phyloP scores from a whole-genome alignment of 2,797 vertebrate genomes.

The Falco cherrug region DNA sequence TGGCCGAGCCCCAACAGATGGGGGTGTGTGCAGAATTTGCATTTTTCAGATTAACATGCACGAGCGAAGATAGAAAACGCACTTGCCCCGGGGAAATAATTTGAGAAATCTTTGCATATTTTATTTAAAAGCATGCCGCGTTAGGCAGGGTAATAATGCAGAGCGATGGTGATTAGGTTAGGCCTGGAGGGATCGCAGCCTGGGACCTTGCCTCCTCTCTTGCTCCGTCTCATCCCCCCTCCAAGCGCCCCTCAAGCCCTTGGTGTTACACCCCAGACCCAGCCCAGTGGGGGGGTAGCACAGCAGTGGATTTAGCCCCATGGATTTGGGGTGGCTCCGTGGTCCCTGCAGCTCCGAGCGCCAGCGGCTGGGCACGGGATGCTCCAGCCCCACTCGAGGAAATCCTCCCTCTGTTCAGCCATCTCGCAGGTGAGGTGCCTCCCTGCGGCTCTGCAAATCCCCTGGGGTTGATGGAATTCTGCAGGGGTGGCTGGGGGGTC shows the following conservation, averaged over 20 bases:
- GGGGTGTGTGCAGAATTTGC: constrained; percentile 74
- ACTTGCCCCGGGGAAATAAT: constrained; percentile 79
- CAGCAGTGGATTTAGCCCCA: rapidly evolving
- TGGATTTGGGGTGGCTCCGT: neutral
- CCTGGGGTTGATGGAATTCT: neutral
- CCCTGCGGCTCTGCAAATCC: neutral
- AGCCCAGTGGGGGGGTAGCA: rapidly evolving
- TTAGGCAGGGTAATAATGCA: constrained; percentile 82
- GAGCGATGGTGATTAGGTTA: constrained; percentile 77
- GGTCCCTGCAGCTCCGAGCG: rapidly evolving
- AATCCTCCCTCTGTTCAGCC: neutral
- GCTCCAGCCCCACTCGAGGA: neutral
- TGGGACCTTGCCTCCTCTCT: constrained; percentile 36
- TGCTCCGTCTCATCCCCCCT: neutral
- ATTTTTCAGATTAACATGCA: constrained; percentile 84
- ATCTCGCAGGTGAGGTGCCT: neutral
- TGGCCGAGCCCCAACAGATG: constrained; percentile 75
- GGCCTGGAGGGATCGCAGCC: constrained; percentile 67
- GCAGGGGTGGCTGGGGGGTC: rapidly evolving
- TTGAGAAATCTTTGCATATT: constrained; percentile 85
- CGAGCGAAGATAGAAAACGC: constrained; percentile 72
- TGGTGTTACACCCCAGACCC: neutral
- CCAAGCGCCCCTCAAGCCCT: neutral
- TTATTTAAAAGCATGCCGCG: constrained; percentile 81
- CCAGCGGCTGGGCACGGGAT: neutral